Evolutionary conservation across 2,113 vertebrate species (phyloP).

Genomic region (Phalacrocorax aristotelis): DNA sequence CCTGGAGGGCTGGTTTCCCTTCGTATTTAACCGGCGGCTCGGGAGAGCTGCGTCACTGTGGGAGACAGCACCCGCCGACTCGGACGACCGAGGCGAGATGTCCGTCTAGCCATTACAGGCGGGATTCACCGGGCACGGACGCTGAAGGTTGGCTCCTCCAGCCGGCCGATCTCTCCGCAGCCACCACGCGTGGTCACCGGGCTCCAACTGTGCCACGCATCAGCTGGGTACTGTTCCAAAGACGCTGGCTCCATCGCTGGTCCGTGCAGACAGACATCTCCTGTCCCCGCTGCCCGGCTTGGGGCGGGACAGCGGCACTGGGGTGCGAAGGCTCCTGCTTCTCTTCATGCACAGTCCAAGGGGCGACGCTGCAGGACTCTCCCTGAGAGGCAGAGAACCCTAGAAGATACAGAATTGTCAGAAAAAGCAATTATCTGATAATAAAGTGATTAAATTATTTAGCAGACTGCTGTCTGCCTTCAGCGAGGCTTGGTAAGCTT

Average conservation of each 20-base stretch:
- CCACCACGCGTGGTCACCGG: fast-evolving
- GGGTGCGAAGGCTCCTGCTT: neutral
- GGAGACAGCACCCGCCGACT: neutral
- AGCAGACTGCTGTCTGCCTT: neutral
- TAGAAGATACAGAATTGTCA: neutral
- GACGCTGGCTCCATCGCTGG: neutral
- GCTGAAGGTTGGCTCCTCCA: neutral
- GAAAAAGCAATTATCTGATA: slow-evolving; percentile 15
- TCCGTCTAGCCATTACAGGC: fast-evolving
- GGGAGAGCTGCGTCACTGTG: neutral
- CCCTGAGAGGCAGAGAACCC: neutral
- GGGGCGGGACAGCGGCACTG: fast-evolving
- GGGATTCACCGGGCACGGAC: neutral
- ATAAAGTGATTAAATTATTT: neutral
- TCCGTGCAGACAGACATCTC: fast-evolving
- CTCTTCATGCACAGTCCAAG: neutral
- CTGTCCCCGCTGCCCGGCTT: neutral
- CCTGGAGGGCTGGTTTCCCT: neutral
- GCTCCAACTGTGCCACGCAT: fast-evolving
- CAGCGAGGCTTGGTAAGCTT: neutral
- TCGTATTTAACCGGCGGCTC: neutral
- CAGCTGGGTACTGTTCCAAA: fast-evolving
- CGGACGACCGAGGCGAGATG: neutral
- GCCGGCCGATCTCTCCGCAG: neutral
- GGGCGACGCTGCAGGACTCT: too few relatives aligned